These are phyloP conservation scores for Alcis repandata DNA, from an alignment of 2,888 invertebrate genomes.

Conservation along the genomic window DNA sequence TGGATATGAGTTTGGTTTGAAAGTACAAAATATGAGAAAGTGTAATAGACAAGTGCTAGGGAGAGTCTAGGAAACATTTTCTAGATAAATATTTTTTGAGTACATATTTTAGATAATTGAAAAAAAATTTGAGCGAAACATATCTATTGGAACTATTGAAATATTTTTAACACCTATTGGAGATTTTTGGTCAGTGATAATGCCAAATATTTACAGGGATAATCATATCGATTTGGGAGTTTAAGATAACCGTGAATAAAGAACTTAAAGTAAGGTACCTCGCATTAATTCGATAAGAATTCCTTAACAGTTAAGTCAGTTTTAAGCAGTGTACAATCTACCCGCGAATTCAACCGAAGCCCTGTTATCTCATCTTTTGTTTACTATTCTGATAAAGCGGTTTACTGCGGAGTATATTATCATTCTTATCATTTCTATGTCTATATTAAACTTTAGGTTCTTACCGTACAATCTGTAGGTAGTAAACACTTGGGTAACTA, in stretches of 20 bases:
- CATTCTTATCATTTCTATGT: constrained; percentile 31
- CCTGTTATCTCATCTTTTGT: constrained; percentile 28
- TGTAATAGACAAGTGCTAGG: no score
- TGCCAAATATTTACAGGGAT: no score
- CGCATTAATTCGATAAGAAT: background rate
- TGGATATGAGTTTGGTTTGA: no score
- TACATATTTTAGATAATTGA: no score
- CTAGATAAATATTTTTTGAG: no score
- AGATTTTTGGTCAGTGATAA: no score
- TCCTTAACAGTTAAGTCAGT: background rate
- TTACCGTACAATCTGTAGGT: background rate
- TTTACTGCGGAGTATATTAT: constrained; percentile 36
- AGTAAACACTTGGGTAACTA: background rate
- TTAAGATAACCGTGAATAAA: background rate
- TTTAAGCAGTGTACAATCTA: background rate
- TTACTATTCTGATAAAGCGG: constrained; percentile 29
- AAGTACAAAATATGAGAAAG: no score
- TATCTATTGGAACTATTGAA: no score
- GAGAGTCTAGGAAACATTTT: no score
- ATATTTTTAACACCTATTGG: no score
- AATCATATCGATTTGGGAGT: no score
- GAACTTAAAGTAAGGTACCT: background rate
- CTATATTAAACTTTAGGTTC: constrained; percentile 15
- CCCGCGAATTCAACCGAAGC: constrained; percentile 1
- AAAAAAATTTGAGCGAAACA: no score